Base-by-base conservation (phyloP, 2,888 invertebrate genomes). In the Pegoplata infirma region DNA sequence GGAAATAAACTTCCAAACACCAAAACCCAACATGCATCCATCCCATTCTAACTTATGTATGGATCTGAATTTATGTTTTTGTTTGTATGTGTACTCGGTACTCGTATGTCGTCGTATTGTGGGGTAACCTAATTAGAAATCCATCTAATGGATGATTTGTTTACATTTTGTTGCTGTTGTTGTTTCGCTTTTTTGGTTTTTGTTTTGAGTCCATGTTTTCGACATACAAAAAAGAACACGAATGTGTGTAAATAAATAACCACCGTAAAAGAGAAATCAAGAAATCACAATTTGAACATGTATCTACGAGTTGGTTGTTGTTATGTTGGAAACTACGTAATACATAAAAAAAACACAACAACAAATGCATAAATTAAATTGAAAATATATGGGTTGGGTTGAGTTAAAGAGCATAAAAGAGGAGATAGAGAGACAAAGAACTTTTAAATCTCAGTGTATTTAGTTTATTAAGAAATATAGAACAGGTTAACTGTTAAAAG, bases 71-170 rank as follows among this genome's bases (percentile, higher is more conserved):
- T n/a, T n/a, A n/a, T n/a, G n/a, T n/a, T n/a, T n/a, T n/a, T n/a
- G n/a, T n/a, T n/a, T n/a, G n/a, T n/a, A n/a, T n/a, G n/a, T n/a
- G n/a, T n/a, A n/a, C n/a, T n/a, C n/a, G n/a, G n/a, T n/a, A n/a
- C n/a, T n/a, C n/a, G n/a, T n/a, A n/a, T n/a, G n/a, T n/a, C n/a
- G n/a, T n/a, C n/a, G n/a, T n/a, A n/a, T n/a, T 25, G 14, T 46
- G 10, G 59, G 49, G 10, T 72, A 67, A 79, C 79, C 79, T 16
- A 79, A 76, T 72, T 79, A 67, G 51, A 67, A 46, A 79, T 19
- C 36, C 61, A 47, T 23, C 44, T 36, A 19, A 3, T 12, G 25
- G 16, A 58, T 44, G 25, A 67, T 67, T 76, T 76, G 56, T 76
- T 75, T 79, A 75, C 71, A 67, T 71, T 71, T 67, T 47, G 14